Conservation (phyloP, 1,140 invertebrate genomes). For the Oedothorax gibbosus region DNA sequence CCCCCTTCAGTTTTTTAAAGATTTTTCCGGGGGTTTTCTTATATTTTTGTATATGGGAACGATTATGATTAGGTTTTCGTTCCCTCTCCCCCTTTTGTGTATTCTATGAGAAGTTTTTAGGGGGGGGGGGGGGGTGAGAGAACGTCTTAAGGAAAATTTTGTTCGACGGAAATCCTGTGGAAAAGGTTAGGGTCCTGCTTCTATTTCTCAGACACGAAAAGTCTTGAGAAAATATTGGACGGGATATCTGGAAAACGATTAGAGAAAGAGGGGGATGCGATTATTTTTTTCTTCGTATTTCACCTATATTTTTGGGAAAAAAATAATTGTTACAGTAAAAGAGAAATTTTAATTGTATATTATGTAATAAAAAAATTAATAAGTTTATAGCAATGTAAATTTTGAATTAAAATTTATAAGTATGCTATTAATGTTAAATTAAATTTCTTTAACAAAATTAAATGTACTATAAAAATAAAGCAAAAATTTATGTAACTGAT, state of each 20-base stretch:
- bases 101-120: background rate
- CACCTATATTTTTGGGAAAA: too few relatives aligned
- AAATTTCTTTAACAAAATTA: background rate
- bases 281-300: too few relatives aligned
- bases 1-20: background rate
- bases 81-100: background rate
- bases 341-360: too few relatives aligned
- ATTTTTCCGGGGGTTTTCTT: conserved; percentile 42
- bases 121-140: background rate
- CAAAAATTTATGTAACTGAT: too few relatives aligned
- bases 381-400: background rate
- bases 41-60: conserved; percentile 27
- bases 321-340: too few relatives aligned
- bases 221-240: conserved; percentile 38
- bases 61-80: conserved; percentile 18
- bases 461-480: background rate
- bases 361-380: background rate
- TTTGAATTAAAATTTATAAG: background rate
- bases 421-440: background rate
- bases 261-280: background rate
- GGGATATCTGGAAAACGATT: conserved; percentile 26
- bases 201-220: conserved; percentile 11
- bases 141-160: conserved; percentile 27
- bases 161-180: conserved; percentile 51
- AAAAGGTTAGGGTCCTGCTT: conserved; percentile 42